Evolutionary conservation across 1,140 invertebrate genomes (phyloP), one percentile per base, ranked within the genome.

Genomic region (Dendroctonus valens): DNA sequence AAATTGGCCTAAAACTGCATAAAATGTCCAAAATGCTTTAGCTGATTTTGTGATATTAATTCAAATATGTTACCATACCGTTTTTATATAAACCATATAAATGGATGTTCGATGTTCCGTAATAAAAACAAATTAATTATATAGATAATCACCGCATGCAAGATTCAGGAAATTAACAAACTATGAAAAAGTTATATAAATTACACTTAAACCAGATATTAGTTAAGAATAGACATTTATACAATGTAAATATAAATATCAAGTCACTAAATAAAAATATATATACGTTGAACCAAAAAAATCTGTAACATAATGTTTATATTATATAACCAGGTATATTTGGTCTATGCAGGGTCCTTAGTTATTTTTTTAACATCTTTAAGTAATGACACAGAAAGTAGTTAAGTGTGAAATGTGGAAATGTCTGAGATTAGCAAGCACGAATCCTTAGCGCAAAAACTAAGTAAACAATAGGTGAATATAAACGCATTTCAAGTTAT

Each of bases 31-130:
- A 4, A 59, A 57, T 60, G 65, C 65, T 67, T 67, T 46, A 67
- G 65, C 65, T 44, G 61, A 68, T 68, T 59, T 68, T 68, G 66
- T 68, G 66, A 68, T 68, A 68, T 68, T 66, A 66, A 66, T 61
- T 68, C 52, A 58, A 63, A 68, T 58, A 41, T 67, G 65, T 68
- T 68, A 68, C 66, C 66, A 68, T 68, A 59, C 54, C 54, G 26
- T 61, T 52, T 52, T 59, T 50, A 41, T 59, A 38, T 48, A 59
- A 51, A 41, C 60, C 14, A 59, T 65, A 65, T 59, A 65, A 58
- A 59, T 60, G 49, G 40, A 67, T 60, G 65, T 67, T 66, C 37
- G 44, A 51, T 67, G 65, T 67, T 54, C 57, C 42, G 9, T 39
- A 59, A 7, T 39, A 41, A 48, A 49, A 14, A 12, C 7, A 60